A percentile compares a stretch with the other conserved stretches of the same genome.
Conservation (phyloP, 1,140 invertebrate genomes). For the Samia ricini region DNA sequence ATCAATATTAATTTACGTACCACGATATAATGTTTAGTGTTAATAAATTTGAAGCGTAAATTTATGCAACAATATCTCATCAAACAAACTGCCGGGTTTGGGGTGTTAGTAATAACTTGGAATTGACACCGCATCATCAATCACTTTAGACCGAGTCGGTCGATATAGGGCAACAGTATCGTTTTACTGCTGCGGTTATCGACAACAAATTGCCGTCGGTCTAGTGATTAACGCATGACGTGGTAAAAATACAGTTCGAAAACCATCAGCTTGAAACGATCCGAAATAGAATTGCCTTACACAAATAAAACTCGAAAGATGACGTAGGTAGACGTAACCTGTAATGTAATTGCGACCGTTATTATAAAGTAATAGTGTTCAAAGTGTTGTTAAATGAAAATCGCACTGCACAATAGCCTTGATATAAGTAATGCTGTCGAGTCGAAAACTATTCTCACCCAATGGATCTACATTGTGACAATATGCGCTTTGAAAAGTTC, state of each 20-base stretch:
- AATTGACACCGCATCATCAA: conserved; percentile 61
- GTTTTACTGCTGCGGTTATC: conserved; percentile 62
- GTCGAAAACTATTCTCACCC: not conserved
- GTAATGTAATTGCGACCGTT: not conserved
- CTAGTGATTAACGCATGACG: conserved; percentile 23
- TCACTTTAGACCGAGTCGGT: conserved; percentile 50
- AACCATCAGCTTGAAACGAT: conserved; percentile 7
- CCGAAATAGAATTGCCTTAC: conserved; percentile 19
- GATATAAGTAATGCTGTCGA: not conserved
- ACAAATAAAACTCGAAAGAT: conserved; percentile 22
- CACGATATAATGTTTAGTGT: no score
- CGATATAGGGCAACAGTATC: conserved; percentile 44
- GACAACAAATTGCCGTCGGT: conserved; percentile 59
- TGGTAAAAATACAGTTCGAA: conserved; percentile 8
- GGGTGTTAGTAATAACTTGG: conserved; percentile 53
- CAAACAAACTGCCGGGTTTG: conserved; percentile 19
- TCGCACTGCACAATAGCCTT: not conserved
- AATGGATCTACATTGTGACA: conserved; percentile 19
- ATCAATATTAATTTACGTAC: no score
- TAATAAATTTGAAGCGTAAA: conserved; percentile 26
- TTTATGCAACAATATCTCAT: conserved; percentile 38
- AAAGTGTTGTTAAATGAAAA: not conserved
- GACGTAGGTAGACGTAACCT: conserved; percentile 5
- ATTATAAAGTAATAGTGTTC: not conserved
- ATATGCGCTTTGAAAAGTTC: conserved; percentile 39